Evolutionary conservation across 2,113 vertebrate genomes (phyloP), one percentile per base, ranked within the genome.

Genomic region (Seriola aureovittata): DNA sequence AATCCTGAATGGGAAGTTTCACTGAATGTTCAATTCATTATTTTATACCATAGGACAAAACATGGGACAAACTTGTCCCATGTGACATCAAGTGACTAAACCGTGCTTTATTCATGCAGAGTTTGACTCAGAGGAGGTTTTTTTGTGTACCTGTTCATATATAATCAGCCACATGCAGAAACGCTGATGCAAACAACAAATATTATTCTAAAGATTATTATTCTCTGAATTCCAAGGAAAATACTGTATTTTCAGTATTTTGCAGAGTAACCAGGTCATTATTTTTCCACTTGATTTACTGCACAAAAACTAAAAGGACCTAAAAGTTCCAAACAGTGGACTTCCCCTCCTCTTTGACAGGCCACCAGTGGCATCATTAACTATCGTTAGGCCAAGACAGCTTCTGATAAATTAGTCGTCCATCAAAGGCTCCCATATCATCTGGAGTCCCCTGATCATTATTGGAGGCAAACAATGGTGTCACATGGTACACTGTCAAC

Each of bases 351-450:
- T 46, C 54, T 79, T 73, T 81, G 71, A 89, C 62, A 73, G 77
- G 71, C 65, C 82, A 89, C 82, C 82, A 16, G 67, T 82, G 78
- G 38, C 85, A 88, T 93, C 90, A 83, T 94, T 93, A 91, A 91
- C 88, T 87, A 93, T 93, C 82, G 58, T 94, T 93, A 91, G 85
- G 85, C 81, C 84, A 68, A 74, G 92, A 93, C 88, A 91, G 90
- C 88, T 72, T 74, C 86, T 94, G 94, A 95, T 94, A 92, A 93
- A 95, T 94, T 74, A 94, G 87, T 88, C 90, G 91, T 91, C 89
- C 89, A 93, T 95, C 93, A 93, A 92, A 93, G 89, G 85, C 67
- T 81, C 42, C 80, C 76, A 78, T 89, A 92, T 95, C 90, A 93
- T 93, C 87, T 71, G 78, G 62, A 87, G 85, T 84, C 82, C 71